Base-by-base conservation (phyloP, 2,113 vertebrate genomes). In the Calyptomena viridis region DNA sequence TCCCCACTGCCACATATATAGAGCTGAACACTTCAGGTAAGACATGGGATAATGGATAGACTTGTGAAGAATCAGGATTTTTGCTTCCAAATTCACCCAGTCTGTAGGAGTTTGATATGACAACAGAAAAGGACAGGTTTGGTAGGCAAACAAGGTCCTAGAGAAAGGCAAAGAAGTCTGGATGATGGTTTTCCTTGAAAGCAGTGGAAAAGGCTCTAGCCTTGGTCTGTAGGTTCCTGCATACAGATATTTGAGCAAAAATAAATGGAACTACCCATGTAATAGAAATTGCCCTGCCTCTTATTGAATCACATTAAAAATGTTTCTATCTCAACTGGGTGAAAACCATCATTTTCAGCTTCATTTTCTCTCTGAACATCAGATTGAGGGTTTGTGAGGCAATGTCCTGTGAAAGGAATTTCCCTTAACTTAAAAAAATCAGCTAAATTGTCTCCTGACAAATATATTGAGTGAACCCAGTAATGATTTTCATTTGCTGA, bases 401-500 rank as follows among this genome's bases (percentile, higher is more conserved):
- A 87, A 76, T 63, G 87, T 93, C 75, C 79, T 85, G 56, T 83
- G 72, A 91, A 94, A 77, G 55, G 90, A 94, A 95, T 93, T 95
- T 90, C 93, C 78, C 84, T 93, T 89, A 67, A 50, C 71, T 85
- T 84, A 67, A 93, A 88, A 66, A 74, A 81, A 42, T 39, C 52
- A 90, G 78, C 84, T 72, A 79, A 93, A 94, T 92, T 86, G 77
- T 84, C 91, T 77, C 82, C 50, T 90, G 94, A 91, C 55, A 93
- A 96, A 95, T 96, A 91, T 74, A 91, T 68, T 79, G 87, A 84
- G 82, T 86, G 92, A 97, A 88, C 67, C 67, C 64, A 83, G 75
- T 95, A 95, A 97, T 90, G 75, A 88, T 90, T 95, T 95, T 93
- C 72, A 86, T 86, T 96, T 93, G 75, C 90, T 95, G 95, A 93